These are phyloP conservation scores for Eurytoma californica DNA, from an alignment of 2,888 invertebrate genomes.

Conservation along the genomic window DNA sequence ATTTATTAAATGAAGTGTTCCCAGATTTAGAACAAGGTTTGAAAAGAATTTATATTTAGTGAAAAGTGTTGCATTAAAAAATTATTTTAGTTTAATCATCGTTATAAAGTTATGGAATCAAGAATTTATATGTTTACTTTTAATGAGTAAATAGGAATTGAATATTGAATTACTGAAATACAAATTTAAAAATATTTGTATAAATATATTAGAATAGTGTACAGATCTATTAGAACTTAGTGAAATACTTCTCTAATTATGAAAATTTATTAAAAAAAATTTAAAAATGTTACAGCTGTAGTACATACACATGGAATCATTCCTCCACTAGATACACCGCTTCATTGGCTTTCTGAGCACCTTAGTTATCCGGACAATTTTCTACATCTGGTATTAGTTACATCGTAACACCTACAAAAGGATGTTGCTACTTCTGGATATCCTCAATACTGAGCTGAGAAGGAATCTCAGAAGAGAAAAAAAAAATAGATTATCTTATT, in stretches of 20 bases:
- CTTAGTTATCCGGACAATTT: constrained; percentile 99
- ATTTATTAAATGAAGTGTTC: constrained; percentile 83
- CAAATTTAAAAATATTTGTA: not conserved
- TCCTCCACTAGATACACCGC: constrained; percentile 90
- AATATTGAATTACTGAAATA: not conserved
- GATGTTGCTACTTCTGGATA: constrained; percentile 27
- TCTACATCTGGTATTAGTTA: constrained; percentile 86
- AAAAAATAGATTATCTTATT: constrained; percentile 57
- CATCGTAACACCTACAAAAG: constrained; percentile 64
- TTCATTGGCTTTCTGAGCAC: constrained; percentile 98
- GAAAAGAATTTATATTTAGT: constrained; percentile 6
- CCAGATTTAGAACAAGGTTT: constrained; percentile 78
- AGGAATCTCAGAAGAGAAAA: constrained; percentile 37
- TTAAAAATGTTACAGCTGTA: constrained; percentile 78
- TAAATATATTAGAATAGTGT: not conserved
- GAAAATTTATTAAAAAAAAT: constrained; percentile 3
- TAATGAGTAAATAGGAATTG: not conserved
- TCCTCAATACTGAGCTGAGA: constrained; percentile 39
- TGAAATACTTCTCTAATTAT: too few species aligned
- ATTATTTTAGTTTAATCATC: not conserved
- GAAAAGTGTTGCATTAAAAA: constrained; percentile 27
- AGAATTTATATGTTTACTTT: not conserved
- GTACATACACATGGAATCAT: constrained; percentile 92
- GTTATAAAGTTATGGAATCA: not conserved
- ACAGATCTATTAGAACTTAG: too few species aligned